Evolutionary conservation across 2,888 invertebrate genomes (phyloP).

Genomic region (Eledona agricola): DNA sequence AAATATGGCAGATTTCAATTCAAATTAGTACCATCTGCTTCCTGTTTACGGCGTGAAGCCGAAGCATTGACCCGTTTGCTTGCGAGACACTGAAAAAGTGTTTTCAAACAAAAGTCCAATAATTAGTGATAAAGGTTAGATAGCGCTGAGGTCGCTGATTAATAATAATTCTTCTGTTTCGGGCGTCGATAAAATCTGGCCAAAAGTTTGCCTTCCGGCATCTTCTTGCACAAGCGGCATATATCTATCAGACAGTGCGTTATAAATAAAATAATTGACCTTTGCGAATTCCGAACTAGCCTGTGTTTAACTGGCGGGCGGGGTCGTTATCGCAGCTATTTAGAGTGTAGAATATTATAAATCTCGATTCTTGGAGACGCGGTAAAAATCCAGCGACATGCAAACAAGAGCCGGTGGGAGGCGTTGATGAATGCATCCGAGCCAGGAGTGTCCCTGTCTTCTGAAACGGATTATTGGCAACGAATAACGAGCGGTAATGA

Average conservation of each 20-base stretch:
- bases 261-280: conserved; percentile 47
- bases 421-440: conserved; percentile 22
- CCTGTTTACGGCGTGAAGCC: no score
- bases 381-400: conserved; percentile 15
- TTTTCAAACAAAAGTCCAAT: no score
- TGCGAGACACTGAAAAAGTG: no score
- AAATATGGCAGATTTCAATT: no score
- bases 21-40: no score
- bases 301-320: conserved; percentile 47
- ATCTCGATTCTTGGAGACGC: conserved; percentile 15
- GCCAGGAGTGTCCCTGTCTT: conserved; percentile 28
- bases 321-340: conserved; percentile 47
- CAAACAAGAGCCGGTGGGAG: conserved; percentile 19
- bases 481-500: conserved; percentile 31
- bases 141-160: no score
- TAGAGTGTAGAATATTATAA: conserved; percentile 25
- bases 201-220: no score
- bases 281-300: conserved; percentile 53
- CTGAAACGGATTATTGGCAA: conserved; percentile 25
- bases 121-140: no score
- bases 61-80: no score
- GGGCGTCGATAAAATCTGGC: no score
- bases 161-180: no score
- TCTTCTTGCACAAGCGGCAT: conserved; percentile 12
- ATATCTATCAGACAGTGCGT: conserved; percentile 42